Conservation (phyloP, 2,113 vertebrate species). For the Apteryx owenii region DNA sequence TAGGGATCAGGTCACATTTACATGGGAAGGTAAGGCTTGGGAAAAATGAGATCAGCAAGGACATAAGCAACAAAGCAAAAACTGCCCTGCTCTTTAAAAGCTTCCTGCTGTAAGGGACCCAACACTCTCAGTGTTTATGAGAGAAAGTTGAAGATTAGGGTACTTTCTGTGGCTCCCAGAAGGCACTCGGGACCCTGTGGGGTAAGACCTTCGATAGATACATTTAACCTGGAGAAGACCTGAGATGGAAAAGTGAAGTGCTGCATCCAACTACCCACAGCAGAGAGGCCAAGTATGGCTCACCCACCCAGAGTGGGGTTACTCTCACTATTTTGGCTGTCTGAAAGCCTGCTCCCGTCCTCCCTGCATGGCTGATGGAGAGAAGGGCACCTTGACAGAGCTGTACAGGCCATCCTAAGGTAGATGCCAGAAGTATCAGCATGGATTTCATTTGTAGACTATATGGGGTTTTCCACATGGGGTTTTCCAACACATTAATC, state of each 20-base stretch:
- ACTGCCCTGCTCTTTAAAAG: neutral
- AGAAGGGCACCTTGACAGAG: rapidly evolving
- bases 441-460: neutral
- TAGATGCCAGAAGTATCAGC: neutral
- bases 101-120: neutral
- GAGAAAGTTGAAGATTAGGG: neutral
- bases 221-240: neutral
- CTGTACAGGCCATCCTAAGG: neutral
- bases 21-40: neutral
- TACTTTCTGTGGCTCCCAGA: neutral
- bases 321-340: neutral
- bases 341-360: neutral
- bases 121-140: neutral
- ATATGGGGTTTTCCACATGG: neutral
- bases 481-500: neutral
- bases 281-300: neutral
- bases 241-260: neutral
- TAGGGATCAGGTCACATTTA: neutral
- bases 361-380: neutral
- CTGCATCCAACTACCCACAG: neutral
- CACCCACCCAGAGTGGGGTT: rapidly evolving
- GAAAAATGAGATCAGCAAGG: neutral
- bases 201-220: neutral
- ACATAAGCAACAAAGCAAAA: neutral
- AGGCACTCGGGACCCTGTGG: neutral